Base-by-base conservation (phyloP, 2,113 vertebrate genomes). In the Alethe diademata region DNA sequence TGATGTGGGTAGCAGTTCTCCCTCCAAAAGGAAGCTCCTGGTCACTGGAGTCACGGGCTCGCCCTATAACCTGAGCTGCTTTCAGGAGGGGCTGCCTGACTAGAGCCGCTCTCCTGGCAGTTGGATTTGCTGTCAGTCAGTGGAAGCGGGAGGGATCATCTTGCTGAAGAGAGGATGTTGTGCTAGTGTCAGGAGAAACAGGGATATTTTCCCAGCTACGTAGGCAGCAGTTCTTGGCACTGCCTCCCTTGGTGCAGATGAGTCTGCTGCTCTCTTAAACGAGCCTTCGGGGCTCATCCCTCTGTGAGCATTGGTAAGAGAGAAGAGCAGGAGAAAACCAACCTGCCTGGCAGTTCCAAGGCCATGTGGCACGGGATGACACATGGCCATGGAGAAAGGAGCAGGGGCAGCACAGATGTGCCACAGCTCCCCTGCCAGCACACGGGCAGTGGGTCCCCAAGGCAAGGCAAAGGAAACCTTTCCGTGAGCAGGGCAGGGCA, bases 331-430 rank as follows among this genome's bases (percentile, higher is more conserved):
- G 19, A 50, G 31, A 31, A 56, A 61, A 29, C 2, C 26, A 33
- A n/a, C 4, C 23, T 57, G 11, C 56, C 7, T 14, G 22, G 36
- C 24, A 18, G 33, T 57, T 69, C 48, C 54, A 51, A 75, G 66
- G 71, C 45, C 42, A 3, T 13, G 43, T 1, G 4, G 88, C 35
- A 43, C 0, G 0, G 40, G 42, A 29, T 35, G 53, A 24, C 2
- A 40, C 40, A 40, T 40, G 6, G 24, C 54, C 29, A 9, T 2
- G 22, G 69, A 48, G 78, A 35, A 36, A 62, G 54, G 47, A 36
- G 56, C 62, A 42, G 47, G 23, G 35, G 47, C 26, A 82, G 45
- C 19, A 45, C 1, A 14, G 25, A 54, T 57, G 31, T 45, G 51
- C 67, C 36, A 72, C 42, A 67, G 36, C 51, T n/a, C 66, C 33